These are phyloP conservation scores for Coluber constrictor DNA, from an alignment of 2,797 vertebrate genomes.

Conservation along the genomic window DNA sequence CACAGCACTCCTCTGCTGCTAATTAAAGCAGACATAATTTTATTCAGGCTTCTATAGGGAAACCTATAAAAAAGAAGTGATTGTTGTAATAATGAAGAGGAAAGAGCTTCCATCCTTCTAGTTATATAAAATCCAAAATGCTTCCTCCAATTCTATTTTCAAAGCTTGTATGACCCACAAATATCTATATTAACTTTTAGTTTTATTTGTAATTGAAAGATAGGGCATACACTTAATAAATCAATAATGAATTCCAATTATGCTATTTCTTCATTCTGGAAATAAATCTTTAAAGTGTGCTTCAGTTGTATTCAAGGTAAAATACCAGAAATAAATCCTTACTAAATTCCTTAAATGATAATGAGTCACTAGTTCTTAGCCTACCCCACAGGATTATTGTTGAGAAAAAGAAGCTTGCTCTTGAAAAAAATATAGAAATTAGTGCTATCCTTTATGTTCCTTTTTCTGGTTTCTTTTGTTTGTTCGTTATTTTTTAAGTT, in stretches of 20 bases:
- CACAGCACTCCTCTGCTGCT: background rate
- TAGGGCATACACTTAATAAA: background rate
- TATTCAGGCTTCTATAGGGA: background rate
- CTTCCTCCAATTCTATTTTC: background rate
- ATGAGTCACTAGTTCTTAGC: background rate
- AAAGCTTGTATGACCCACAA: background rate
- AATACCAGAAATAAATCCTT: background rate
- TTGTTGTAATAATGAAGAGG: background rate
- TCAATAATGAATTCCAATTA: background rate
- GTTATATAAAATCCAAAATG: background rate
- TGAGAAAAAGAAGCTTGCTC: background rate
- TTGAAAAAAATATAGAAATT: background rate
- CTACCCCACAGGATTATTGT: background rate
- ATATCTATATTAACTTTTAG: background rate
- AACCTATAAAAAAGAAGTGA: background rate
- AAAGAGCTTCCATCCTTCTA: background rate
- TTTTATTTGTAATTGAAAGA: background rate
- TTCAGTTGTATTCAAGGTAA: background rate
- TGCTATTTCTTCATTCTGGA: background rate
- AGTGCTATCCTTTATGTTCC: background rate
- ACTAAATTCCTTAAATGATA: background rate
- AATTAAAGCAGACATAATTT: background rate
- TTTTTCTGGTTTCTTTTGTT: background rate
- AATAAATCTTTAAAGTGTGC: background rate
- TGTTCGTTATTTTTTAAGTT: background rate